Evolutionary conservation across 2,797 vertebrate species (phyloP).

Genomic region (Melanogrammus aeglefinus): DNA sequence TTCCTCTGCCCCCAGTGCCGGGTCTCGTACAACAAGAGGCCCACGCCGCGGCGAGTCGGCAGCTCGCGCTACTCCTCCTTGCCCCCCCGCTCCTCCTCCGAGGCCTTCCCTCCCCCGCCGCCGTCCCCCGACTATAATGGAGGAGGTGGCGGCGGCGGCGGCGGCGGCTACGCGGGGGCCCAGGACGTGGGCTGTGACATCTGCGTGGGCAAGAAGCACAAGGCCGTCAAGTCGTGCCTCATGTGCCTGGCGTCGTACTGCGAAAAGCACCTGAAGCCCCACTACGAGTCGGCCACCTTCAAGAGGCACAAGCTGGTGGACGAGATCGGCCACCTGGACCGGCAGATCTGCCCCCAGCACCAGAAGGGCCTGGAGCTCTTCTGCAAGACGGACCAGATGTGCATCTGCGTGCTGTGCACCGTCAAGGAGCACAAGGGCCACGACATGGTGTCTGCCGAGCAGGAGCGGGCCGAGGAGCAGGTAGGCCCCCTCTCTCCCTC

Average conservation of each 20-base stretch:
- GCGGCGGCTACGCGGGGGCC: conserved; percentile 81
- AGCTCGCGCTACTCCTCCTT: conserved; percentile 51
- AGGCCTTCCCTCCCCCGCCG: conserved; percentile 70
- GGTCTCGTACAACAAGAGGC: conserved; percentile 77
- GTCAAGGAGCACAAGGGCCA: conserved; percentile 98
- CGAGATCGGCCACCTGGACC: conserved; percentile 91
- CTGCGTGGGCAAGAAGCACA: conserved; percentile 92
- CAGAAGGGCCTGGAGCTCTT: conserved; percentile 98
- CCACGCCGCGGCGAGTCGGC: conserved; percentile 66
- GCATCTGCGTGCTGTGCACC: conserved; percentile 96
- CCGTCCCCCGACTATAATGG: conserved; percentile 83
- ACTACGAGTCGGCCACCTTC: conserved; percentile 89
- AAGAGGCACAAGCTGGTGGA: conserved; percentile 95
- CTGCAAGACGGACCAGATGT: conserved; percentile 95
- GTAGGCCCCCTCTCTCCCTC: conserved; percentile 53
- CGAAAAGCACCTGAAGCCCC: conserved; percentile 92
- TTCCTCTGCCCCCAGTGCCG: conserved; percentile 75
- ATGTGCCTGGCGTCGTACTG: conserved; percentile 97
- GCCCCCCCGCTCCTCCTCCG: conserved; percentile 44
- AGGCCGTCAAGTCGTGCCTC: conserved; percentile 91
- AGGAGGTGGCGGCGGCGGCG: conserved; percentile 89
- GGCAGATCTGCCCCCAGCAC: conserved; percentile 93
- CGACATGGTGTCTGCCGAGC: conserved; percentile 93
- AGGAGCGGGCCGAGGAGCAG: conserved; percentile 91
- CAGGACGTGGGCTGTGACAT: conserved; percentile 95